Conservation (phyloP, 2,797 vertebrate species). For the Hyperoplus lanceolatus region DNA sequence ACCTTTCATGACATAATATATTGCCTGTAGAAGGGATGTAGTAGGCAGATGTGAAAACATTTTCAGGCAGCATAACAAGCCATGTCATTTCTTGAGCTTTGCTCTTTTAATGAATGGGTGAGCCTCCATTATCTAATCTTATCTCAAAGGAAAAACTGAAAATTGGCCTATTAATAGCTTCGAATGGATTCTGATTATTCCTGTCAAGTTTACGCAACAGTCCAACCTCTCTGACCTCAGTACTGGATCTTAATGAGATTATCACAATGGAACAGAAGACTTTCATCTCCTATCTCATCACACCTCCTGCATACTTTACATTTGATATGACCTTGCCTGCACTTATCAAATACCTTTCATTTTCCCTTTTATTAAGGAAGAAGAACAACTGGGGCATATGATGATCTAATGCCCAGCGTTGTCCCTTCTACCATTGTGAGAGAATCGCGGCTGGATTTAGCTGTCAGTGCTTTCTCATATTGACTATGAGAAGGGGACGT, state of each 20-base stretch:
- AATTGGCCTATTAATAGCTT: conserved; percentile 13
- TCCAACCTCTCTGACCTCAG: neutral
- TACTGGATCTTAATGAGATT: conserved; percentile 1
- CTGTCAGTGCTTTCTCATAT: neutral
- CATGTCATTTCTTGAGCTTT: neutral
- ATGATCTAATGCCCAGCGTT: neutral
- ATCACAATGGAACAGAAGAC: neutral
- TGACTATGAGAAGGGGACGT: too few species aligned
- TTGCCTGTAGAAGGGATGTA: neutral
- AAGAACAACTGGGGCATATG: neutral
- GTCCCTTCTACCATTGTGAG: neutral
- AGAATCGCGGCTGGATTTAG: neutral
- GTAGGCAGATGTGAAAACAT: neutral
- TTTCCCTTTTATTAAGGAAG: neutral
- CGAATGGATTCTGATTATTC: conserved; percentile 9
- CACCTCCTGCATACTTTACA: neutral
- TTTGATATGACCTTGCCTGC: neutral
- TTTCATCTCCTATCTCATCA: conserved; percentile 9
- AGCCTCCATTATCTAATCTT: conserved; percentile 23
- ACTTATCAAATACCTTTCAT: neutral
- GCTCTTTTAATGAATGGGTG: neutral
- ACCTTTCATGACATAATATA: neutral
- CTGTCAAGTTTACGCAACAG: neutral
- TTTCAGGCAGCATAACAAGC: neutral
- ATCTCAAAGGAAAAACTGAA: conserved; percentile 8